These are phyloP conservation scores for Tortrix viridana DNA, from an alignment of 2,888 invertebrate genomes.

Conservation along the genomic window DNA sequence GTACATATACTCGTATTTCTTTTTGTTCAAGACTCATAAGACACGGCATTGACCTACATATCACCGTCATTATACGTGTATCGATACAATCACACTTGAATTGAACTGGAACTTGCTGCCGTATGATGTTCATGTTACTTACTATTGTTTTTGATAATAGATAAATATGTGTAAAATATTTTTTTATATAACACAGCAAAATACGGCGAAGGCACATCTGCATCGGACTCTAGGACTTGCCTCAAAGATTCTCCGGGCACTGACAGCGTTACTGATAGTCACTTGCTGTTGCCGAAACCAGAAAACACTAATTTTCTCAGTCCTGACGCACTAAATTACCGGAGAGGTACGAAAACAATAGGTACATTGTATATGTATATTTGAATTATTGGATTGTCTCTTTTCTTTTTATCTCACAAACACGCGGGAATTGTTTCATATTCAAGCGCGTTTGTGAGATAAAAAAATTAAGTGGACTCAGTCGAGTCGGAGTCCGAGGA, in stretches of 20 bases:
- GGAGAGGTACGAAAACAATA: slow-evolving; percentile 64
- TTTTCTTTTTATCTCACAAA: too few relatives aligned
- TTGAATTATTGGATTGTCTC: too few relatives aligned
- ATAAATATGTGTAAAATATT: too few relatives aligned
- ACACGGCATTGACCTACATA: slow-evolving; percentile 27
- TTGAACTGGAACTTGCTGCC: background rate
- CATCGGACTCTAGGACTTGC: slow-evolving; percentile 85
- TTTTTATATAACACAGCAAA: slow-evolving; percentile 54
- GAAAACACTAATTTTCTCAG: slow-evolving; percentile 92
- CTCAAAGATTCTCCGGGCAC: slow-evolving; percentile 86
- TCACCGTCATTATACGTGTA: slow-evolving; percentile 4
- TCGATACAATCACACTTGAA: slow-evolving; percentile 2
- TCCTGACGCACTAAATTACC: slow-evolving; percentile 86
- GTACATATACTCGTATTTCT: too few relatives aligned
- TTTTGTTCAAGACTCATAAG: slow-evolving; percentile 10
- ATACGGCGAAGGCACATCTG: slow-evolving; percentile 63
- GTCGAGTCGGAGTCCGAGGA: too few relatives aligned
- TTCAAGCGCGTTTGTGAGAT: too few relatives aligned
- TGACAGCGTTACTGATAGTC: slow-evolving; percentile 89
- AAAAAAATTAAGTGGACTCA: too few relatives aligned
- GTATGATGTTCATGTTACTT: too few relatives aligned
- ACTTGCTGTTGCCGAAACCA: slow-evolving; percentile 90
- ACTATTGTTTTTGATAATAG: too few relatives aligned
- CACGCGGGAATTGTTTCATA: too few relatives aligned
- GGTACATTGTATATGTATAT: too few relatives aligned